Conservation (phyloP, 2,888 invertebrate species). For the Rapana venosa region DNA sequence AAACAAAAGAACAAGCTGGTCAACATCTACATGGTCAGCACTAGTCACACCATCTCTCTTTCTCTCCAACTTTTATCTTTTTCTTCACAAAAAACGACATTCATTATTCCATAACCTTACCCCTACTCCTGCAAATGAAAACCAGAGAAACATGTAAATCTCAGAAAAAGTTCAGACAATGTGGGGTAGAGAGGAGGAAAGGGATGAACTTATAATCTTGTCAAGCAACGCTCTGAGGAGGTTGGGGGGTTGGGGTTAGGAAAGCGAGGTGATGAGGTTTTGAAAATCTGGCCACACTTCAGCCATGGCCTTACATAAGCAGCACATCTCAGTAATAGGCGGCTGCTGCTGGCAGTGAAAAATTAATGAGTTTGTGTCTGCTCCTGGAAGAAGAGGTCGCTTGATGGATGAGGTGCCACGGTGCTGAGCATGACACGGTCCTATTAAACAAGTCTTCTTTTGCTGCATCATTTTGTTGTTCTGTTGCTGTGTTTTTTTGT, state of each 20-base stretch:
- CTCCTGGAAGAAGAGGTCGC: slow-evolving; percentile 41
- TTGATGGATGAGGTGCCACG: slow-evolving; percentile 46
- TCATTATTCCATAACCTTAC: background rate
- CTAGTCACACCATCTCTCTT: no score
- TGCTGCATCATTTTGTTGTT: no score
- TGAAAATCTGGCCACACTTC: background rate
- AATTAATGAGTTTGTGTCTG: slow-evolving; percentile 52
- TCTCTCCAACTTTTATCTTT: no score
- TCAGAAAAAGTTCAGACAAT: background rate
- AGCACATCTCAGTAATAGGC: slow-evolving; percentile 22
- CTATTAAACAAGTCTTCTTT: slow-evolving; percentile 45
- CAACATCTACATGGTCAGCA: no score
- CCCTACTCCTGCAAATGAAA: background rate
- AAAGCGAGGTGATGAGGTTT: background rate
- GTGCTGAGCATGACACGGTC: slow-evolving; percentile 43
- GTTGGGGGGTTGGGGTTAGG: no score
- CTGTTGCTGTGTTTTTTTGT: slow-evolving; percentile 47
- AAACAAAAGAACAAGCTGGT: background rate
- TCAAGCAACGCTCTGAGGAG: no score
- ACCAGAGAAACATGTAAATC: background rate
- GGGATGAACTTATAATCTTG: no score
- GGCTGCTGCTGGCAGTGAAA: slow-evolving; percentile 43
- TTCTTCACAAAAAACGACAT: background rate
- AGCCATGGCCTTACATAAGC: background rate
- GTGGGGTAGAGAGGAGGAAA: no score